phyloP scores from a whole-genome alignment of 2,797 vertebrate genomes.

The Atherinosoma microstoma region DNA sequence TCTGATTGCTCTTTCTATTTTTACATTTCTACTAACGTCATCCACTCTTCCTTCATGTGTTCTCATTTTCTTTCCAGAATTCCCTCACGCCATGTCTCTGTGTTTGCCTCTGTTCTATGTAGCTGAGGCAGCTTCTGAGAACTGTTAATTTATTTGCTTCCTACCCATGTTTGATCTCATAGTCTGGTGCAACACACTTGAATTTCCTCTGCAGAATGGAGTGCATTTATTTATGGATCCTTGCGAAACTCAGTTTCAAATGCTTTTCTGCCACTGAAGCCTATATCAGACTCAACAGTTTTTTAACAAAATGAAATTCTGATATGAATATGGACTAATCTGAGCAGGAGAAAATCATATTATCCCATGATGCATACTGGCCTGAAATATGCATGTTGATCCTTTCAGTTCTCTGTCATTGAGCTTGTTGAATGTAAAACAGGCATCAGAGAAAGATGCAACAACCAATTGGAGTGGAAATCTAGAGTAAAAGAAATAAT shows the following conservation, averaged over 20 bases:
- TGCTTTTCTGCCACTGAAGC: slow-evolving; percentile 41
- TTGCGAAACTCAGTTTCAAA: slow-evolving; percentile 30
- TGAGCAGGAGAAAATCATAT: slow-evolving; percentile 1
- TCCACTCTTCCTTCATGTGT: slow-evolving; percentile 68
- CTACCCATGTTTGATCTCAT: slow-evolving; percentile 66
- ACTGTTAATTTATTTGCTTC: slow-evolving; percentile 68
- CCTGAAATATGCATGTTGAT: slow-evolving; percentile 20
- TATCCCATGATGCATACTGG: neutral
- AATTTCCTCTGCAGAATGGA: slow-evolving; percentile 62
- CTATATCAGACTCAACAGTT: slow-evolving; percentile 54
- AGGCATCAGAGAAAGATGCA: slow-evolving; percentile 10
- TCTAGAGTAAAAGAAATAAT: slow-evolving; percentile 6
- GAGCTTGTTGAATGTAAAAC: slow-evolving; percentile 3
- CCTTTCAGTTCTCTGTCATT: neutral
- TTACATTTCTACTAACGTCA: slow-evolving; percentile 72
- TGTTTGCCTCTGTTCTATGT: slow-evolving; percentile 50
- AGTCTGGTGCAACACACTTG: slow-evolving; percentile 61
- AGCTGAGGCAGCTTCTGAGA: slow-evolving; percentile 55
- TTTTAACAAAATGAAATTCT: slow-evolving; percentile 21
- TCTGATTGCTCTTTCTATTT: slow-evolving; percentile 67
- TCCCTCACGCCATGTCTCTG: slow-evolving; percentile 42
- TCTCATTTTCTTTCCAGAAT: slow-evolving; percentile 76
- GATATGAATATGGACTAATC: slow-evolving; percentile 1
- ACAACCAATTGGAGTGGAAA: neutral
- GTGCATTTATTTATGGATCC: slow-evolving; percentile 48